Conservation (phyloP, 2,888 invertebrate species). For the Melanostoma mellinum region DNA sequence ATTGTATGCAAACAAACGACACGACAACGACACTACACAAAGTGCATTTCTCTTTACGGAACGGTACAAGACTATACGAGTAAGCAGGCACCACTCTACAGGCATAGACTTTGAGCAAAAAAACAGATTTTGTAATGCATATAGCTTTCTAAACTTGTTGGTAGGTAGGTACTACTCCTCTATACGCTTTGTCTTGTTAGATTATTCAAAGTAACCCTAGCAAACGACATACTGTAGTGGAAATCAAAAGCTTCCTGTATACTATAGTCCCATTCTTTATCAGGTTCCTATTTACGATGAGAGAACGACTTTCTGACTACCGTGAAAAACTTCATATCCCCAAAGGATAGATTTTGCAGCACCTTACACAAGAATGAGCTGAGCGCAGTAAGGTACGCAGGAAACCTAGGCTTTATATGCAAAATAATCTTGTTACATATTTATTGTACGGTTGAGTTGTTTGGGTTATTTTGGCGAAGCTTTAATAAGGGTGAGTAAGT, state of each 20-base stretch:
- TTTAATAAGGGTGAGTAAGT: conserved; percentile 34
- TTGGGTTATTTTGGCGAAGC: conserved; percentile 25
- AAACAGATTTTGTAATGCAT: conserved; percentile 11
- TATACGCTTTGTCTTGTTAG: too few relatives aligned
- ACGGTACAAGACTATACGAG: not conserved
- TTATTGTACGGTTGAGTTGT: conserved; percentile 43
- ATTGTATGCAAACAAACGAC: conserved; percentile 51
- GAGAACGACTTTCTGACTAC: conserved; percentile 19
- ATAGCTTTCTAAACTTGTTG: conserved; percentile 6
- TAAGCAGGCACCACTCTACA: not conserved
- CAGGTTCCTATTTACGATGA: not conserved
- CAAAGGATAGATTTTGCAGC: conserved; percentile 21
- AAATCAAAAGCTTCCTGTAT: conserved; percentile 22
- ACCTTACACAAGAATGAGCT: conserved; percentile 16
- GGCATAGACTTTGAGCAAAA: not conserved
- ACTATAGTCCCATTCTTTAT: not conserved
- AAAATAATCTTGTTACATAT: conserved; percentile 60
- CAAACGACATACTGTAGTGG: conserved; percentile 22
- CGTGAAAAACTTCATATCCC: not conserved
- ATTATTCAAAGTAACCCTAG: not conserved
- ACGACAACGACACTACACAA: conserved; percentile 33
- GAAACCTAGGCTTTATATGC: not conserved
- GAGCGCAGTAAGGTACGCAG: not conserved
- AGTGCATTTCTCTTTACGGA: conserved; percentile 17
- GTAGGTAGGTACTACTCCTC: not conserved